Conservation (phyloP, 2,797 vertebrate genomes). For the Pelobates cultripes region DNA sequence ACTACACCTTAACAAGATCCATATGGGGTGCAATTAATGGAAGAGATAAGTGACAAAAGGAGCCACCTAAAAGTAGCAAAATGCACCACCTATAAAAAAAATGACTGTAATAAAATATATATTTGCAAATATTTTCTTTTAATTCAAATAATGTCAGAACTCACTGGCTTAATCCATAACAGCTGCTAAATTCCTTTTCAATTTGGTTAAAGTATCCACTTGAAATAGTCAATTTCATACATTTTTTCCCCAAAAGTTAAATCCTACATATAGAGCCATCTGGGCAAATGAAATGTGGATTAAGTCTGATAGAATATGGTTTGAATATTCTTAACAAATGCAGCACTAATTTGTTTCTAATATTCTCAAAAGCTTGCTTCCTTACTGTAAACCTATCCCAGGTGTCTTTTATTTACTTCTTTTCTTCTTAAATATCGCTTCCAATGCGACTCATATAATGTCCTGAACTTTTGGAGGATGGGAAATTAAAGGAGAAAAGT, state of each 20-base stretch:
- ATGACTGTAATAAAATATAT: conserved; percentile 22
- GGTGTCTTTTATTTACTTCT: conserved; percentile 25
- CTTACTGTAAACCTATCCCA: conserved; percentile 39
- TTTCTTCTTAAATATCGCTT: not conserved
- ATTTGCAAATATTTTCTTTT: conserved; percentile 26
- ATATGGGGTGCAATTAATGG: not conserved
- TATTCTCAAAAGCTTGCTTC: conserved; percentile 33
- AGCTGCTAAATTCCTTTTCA: conserved; percentile 28
- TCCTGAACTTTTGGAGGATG: too few relatives aligned
- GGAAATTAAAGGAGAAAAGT: too few relatives aligned
- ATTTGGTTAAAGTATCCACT: conserved; percentile 10
- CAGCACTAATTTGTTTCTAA: conserved; percentile 54
- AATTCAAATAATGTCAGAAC: conserved; percentile 12
- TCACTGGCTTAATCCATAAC: conserved; percentile 23
- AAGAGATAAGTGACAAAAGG: conserved; percentile 17
- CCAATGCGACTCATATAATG: too few relatives aligned
- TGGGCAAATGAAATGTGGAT: conserved; percentile 42
- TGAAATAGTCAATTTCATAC: conserved; percentile 16
- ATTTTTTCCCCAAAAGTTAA: conserved; percentile 21
- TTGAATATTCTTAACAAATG: conserved; percentile 44
- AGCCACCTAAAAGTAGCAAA: not conserved
- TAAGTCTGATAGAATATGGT: conserved; percentile 38
- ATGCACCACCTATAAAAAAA: conserved; percentile 10
- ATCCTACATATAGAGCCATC: conserved; percentile 42
- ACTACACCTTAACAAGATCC: too few relatives aligned